A percentile compares a stretch with the other conserved stretches of the same genome.
Conservation (phyloP, 1,140 invertebrate species). For the Drosophila funebris region DNA sequence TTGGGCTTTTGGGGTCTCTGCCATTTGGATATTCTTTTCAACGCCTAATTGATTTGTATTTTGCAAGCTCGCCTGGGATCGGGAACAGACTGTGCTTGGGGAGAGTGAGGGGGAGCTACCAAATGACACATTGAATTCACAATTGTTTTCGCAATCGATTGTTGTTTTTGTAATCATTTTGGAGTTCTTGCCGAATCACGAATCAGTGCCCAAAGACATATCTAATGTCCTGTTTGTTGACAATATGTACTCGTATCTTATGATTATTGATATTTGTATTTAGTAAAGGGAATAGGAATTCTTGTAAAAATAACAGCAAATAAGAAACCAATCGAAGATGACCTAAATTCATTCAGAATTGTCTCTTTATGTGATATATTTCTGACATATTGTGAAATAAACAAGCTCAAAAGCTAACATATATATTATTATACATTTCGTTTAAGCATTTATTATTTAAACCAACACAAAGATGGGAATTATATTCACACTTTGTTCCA, state of each 20-base stretch:
- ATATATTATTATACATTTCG: too few relatives aligned
- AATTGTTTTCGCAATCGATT: constrained; percentile 46
- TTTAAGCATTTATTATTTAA: too few relatives aligned
- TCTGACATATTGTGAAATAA: too few relatives aligned
- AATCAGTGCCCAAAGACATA: constrained; percentile 46
- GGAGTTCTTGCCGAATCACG: constrained; percentile 53
- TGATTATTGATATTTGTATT: constrained; percentile 61
- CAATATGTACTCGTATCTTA: constrained; percentile 54
- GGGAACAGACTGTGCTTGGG: constrained; percentile 10
- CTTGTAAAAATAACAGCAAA: constrained; percentile 27
- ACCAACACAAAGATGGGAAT: too few relatives aligned
- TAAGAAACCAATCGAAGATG: background rate
- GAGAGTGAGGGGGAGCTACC: background rate
- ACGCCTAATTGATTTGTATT: constrained; percentile 77
- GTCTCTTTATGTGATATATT: background rate
- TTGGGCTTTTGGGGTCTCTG: constrained; percentile 9
- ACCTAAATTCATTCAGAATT: background rate
- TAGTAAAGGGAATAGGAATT: constrained; percentile 35
- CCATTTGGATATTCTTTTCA: constrained; percentile 56
- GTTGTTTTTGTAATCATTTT: constrained; percentile 37
- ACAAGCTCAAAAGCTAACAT: too few relatives aligned
- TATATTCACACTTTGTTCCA: too few relatives aligned
- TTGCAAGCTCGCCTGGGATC: constrained; percentile 49
- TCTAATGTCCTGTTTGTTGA: constrained; percentile 50
- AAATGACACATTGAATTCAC: constrained; percentile 41